Evolutionary conservation across 2,888 invertebrate genomes (phyloP), one percentile per base, ranked within the genome.

Genomic region (Epirrhoe alternata): DNA sequence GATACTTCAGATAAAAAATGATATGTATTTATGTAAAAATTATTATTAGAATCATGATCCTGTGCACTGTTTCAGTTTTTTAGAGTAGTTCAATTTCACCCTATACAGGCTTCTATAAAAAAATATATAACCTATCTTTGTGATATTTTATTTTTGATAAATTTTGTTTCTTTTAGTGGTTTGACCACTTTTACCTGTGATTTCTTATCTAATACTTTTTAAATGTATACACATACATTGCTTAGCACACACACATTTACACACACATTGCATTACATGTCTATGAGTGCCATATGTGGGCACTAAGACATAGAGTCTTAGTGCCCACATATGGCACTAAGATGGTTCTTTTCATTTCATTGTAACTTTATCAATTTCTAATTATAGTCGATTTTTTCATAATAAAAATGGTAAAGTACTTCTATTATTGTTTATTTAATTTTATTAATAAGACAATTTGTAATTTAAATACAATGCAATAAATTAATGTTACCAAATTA

Each of bases 151-250:
- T 58, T 64, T 59, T 64, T 59, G 52, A 64, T 54, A 54, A 38
- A 59, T 45, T n/a, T 33, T 54, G 6, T 63, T 51, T 55, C 5
- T 63, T 24, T 58, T 24, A n/a, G 67, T 67, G 67, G 63, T 67
- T 24, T 33, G 16, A 67, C 67, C 63, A 63, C 63, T 16, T 57
- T 62, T 47, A 60, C 63, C 59, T 67, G 67, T 67, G 67, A 67
- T 67, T 67, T 47, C 51, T 57, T 61, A 47, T 35, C 49, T 54
- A 58, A 45, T 24, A 45, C 52, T 47, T 16, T 62, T 55, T 12
- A 31, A 49, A 54, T 49, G 49, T 31, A 10, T 30, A 16, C 51
- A 51, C 5, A 42, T 30, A 42, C 49, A 6, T 6, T 38, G 45
- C 45, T n/a, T n/a, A 45, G 14, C n/a, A n/a, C n/a, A n/a, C n/a